phyloP scores from a whole-genome alignment of 2,888 invertebrate genomes.

The Cataglyphis rosenhaueri region DNA sequence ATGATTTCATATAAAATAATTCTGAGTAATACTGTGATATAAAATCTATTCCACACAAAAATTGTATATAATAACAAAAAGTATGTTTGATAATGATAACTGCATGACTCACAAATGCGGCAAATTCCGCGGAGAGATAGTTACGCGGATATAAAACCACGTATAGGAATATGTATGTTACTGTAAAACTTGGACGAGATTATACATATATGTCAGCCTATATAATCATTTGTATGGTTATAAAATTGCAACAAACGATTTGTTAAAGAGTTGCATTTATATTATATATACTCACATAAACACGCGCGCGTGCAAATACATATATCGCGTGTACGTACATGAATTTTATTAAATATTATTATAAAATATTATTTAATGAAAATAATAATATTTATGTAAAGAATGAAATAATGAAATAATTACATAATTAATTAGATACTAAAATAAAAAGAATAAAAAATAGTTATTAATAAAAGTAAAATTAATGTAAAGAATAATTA shows the following conservation, averaged over 20 bases:
- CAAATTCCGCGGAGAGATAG: constrained; percentile 8
- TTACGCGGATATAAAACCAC: constrained; percentile 14
- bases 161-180: not conserved
- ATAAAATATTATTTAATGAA: too few species aligned
- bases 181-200: not conserved
- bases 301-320: too few species aligned
- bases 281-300: too few species aligned
- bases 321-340: not conserved
- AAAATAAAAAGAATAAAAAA: not conserved
- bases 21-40: not conserved
- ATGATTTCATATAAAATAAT: not conserved
- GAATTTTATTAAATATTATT: not conserved
- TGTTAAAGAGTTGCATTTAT: not conserved
- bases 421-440: not conserved
- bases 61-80: not conserved
- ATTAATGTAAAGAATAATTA: constrained; percentile 8
- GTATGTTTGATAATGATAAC: not conserved
- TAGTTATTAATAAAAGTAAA: not conserved
- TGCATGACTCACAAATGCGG: constrained; percentile 25
- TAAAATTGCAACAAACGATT: constrained; percentile 1
- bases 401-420: not conserved
- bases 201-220: not conserved
- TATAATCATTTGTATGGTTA: not conserved
- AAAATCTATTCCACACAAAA: not conserved
- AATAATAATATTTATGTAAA: not conserved